Conservation (phyloP, 92 coral and sea anemone genomes). For the Porites evermanni region DNA sequence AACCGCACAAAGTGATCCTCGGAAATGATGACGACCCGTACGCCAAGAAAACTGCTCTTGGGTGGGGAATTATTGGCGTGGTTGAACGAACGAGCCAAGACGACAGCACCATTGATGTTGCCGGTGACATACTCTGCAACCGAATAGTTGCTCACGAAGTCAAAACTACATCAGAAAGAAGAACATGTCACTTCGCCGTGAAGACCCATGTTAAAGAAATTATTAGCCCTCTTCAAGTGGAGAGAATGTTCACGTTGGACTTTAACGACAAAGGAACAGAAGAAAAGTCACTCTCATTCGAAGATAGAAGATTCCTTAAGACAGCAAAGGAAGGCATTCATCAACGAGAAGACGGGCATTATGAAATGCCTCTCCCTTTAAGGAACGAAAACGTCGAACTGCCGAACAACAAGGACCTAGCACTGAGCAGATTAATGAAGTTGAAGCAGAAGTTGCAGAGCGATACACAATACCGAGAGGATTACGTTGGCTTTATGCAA, state of each 20-base stretch:
- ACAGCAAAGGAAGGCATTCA: constrained; percentile 48
- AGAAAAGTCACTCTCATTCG: constrained; percentile 60
- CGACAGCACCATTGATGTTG: not conserved
- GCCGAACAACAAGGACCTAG: constrained; percentile 50
- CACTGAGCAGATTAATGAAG: constrained; percentile 35
- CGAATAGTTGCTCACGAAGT: constrained; percentile 39
- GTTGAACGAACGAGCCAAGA: not conserved
- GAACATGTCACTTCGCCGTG: constrained; percentile 37
- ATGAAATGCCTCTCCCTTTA: constrained; percentile 64
- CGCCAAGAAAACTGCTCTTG: constrained; percentile 35
- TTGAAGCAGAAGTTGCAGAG: constrained; percentile 24
- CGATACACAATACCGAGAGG: not conserved
- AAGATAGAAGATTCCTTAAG: constrained; percentile 50
- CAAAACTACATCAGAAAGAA: constrained; percentile 6
- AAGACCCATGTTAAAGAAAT: constrained; percentile 53
- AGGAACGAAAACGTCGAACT: constrained; percentile 11
- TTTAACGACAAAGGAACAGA: constrained; percentile 45
- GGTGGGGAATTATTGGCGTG: constrained; percentile 57
- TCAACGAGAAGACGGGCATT: constrained; percentile 53
- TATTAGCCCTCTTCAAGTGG: constrained; percentile 30
- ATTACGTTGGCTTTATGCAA: no score
- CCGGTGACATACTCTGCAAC: constrained; percentile 15
- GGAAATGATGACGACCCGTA: constrained; percentile 55
- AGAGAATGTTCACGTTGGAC: constrained; percentile 44
- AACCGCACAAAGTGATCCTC: constrained; percentile 37